A percentile compares a stretch with the other conserved stretches of the same genome.
phyloP scores from a whole-genome alignment of 2,888 invertebrate genomes.

The Agrenia bidenticulata region DNA sequence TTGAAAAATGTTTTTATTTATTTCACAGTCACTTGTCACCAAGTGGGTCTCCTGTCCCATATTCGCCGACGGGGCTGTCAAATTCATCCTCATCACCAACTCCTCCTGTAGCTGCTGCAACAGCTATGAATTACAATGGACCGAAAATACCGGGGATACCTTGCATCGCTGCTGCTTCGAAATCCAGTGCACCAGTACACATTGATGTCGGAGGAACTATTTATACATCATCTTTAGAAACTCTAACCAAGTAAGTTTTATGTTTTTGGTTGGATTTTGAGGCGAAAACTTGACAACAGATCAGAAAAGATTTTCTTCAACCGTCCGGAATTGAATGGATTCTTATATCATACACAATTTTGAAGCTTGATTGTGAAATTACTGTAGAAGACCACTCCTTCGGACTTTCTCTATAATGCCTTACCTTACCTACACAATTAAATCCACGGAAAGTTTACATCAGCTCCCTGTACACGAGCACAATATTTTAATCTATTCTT shows the following conservation, averaged over 20 bases:
- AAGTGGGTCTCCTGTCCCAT: constrained; percentile 48
- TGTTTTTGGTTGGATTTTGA: too few species aligned
- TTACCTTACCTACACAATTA: too few species aligned
- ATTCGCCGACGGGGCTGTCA: constrained; percentile 51
- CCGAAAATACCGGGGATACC: constrained; percentile 87
- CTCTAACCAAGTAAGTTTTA: constrained; percentile 81
- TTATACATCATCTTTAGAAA: constrained; percentile 93
- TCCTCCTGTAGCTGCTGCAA: constrained; percentile 54
- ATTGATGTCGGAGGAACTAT: constrained; percentile 97
- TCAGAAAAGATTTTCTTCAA: too few species aligned
- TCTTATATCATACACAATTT: too few species aligned
- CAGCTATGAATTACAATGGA: constrained; percentile 60
- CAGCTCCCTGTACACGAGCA: too few species aligned
- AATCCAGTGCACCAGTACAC: constrained; percentile 93
- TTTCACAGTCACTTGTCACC: constrained; percentile 48
- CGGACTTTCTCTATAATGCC: too few species aligned
- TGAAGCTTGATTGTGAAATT: not conserved
- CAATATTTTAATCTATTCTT: too few species aligned
- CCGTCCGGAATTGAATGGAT: too few species aligned
- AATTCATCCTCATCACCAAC: constrained; percentile 52
- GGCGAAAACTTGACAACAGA: too few species aligned
- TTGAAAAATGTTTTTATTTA: constrained; percentile 11
- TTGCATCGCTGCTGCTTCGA: constrained; percentile 86
- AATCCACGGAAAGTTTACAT: too few species aligned
- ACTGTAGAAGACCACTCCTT: not conserved